Percentiles rank a stretch among this genome's conserved stretches.
Evolutionary conservation across 2,797 vertebrate genomes (phyloP).

Genomic region (Lepidocolaptes lacrymiger): DNA sequence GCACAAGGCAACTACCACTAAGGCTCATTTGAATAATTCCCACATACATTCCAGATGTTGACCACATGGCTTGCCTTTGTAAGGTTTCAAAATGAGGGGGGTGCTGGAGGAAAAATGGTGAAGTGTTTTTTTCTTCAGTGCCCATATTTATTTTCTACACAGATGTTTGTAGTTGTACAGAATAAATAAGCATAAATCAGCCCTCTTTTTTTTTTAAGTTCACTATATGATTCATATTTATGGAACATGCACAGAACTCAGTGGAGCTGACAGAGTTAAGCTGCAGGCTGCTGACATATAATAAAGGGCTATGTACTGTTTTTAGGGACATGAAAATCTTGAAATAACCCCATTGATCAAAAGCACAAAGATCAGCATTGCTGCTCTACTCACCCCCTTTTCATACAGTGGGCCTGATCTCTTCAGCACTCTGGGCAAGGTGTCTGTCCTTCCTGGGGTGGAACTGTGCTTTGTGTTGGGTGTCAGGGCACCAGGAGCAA

Average conservation of each 20-base stretch:
- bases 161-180: slow-evolving; percentile 56
- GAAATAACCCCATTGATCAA: not conserved
- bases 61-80: slow-evolving; percentile 54
- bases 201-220: not conserved
- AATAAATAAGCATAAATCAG: slow-evolving; percentile 49
- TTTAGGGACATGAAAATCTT: not conserved
- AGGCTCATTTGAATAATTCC: slow-evolving; percentile 69
- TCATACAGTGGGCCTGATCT: not conserved
- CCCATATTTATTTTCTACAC: slow-evolving; percentile 56
- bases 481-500: not conserved
- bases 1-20: slow-evolving; percentile 9
- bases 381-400: not conserved
- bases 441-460: not conserved
- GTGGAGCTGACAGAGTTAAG: not conserved
- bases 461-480: accelerated
- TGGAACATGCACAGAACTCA: not conserved
- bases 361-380: not conserved
- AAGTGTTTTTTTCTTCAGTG: not conserved
- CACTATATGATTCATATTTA: slow-evolving; percentile 18
- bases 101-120: not conserved
- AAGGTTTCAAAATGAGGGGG: slow-evolving; percentile 10
- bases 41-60: slow-evolving; percentile 70
- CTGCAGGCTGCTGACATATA: not conserved
- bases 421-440: not conserved
- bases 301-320: not conserved